These are phyloP conservation scores for Anolis carolinensis DNA, from an alignment of 2,113 vertebrate species.

Conservation along the genomic window DNA sequence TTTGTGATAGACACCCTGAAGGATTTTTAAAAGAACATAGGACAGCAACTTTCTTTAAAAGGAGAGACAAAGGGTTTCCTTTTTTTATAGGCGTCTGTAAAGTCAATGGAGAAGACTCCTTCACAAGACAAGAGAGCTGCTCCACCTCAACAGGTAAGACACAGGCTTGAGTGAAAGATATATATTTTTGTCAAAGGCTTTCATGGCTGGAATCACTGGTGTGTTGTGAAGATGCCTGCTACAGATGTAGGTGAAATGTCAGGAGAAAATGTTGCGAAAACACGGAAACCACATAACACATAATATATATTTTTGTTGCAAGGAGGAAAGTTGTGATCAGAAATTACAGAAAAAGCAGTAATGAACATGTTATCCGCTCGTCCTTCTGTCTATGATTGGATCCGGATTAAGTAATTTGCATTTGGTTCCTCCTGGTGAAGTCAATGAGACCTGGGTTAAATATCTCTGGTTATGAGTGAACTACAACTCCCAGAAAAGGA, in stretches of 20 bases:
- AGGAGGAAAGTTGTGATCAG: no score
- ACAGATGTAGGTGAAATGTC: no score
- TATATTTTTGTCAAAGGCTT: not conserved
- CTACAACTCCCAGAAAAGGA: no score
- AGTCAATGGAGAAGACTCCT: not conserved
- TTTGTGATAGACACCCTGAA: not conserved
- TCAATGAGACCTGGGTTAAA: not conserved
- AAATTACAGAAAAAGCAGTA: not conserved
- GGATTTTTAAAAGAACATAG: not conserved
- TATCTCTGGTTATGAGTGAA: no score
- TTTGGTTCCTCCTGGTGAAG: not conserved
- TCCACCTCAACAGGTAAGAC: not conserved
- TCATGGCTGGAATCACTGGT: no score
- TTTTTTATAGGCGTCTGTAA: not conserved
- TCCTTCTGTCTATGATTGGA: no score
- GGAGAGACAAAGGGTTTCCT: not conserved
- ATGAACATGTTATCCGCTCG: not conserved
- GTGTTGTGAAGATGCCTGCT: no score
- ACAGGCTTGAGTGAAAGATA: not conserved
- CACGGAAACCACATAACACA: no score
- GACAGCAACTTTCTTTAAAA: not conserved
- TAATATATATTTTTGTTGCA: no score
- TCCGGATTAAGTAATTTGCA: not conserved
- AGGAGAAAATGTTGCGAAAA: no score
- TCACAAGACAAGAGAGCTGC: not conserved